phyloP scores from a whole-genome alignment of 2,888 invertebrate species.

The Liodrosophila aerea region DNA sequence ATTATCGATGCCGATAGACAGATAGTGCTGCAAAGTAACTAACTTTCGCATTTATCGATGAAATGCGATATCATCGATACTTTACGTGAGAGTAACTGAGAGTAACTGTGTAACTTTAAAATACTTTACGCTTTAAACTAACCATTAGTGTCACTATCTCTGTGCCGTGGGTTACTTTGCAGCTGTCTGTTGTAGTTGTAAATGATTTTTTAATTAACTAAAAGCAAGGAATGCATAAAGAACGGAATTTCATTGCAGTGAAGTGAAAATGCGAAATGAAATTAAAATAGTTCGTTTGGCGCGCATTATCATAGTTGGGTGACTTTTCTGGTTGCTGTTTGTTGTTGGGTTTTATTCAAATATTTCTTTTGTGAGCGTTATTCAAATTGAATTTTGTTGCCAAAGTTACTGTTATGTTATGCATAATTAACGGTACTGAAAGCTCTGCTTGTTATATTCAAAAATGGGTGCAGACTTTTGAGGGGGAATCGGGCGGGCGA shows the following conservation, averaged over 20 bases:
- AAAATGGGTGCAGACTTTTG: conserved; percentile 30
- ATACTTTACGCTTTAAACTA: too few relatives aligned
- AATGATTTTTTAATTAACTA: conserved; percentile 9
- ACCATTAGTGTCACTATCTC: too few relatives aligned
- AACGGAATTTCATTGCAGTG: conserved; percentile 17
- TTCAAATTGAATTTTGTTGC: conserved; percentile 24
- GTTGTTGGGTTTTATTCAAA: conserved; percentile 1
- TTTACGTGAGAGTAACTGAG: too few relatives aligned
- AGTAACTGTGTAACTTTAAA: too few relatives aligned
- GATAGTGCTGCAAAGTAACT: neutral
- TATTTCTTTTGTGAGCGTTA: conserved; percentile 12
- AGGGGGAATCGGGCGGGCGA: conserved; percentile 28
- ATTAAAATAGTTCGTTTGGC: conserved; percentile 17
- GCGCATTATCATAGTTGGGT: conserved; percentile 13
- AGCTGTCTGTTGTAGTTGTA: conserved; percentile 1
- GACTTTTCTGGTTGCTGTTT: conserved; percentile 1
- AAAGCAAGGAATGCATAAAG: conserved; percentile 14
- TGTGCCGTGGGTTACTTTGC: too few relatives aligned
- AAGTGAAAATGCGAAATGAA: conserved; percentile 2
- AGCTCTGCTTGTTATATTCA: conserved; percentile 17
- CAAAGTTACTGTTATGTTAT: conserved; percentile 37
- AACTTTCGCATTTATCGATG: too few relatives aligned
- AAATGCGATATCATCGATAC: too few relatives aligned
- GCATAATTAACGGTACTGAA: conserved; percentile 50
- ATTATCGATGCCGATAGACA: too few relatives aligned